Evolutionary conservation across 2,888 invertebrate species (phyloP), one percentile per base, ranked within the genome.

Genomic region (Diloba caeruleocephala): DNA sequence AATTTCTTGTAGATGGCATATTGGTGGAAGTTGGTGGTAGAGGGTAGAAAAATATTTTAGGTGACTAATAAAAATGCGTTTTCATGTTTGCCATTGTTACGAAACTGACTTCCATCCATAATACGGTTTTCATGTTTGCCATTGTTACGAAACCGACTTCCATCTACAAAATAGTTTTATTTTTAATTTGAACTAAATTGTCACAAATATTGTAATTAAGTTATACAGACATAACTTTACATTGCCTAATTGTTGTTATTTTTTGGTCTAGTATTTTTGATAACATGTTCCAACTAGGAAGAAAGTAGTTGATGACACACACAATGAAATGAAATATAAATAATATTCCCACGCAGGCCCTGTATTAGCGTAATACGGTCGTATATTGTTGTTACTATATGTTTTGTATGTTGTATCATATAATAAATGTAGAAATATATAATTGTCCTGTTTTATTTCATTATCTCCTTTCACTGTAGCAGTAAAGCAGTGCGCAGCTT

Each of bases 401-500:
- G 84, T 87, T 87, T 85, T 85, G 78, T 84, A 84, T 87, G 81
- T 86, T 85, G 84, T 84, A 74, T 76, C 74, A 79, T 76, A 76
- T 74, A 82, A 82, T 83, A 82, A 79, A 86, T 73, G 84, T 82
- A 85, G 82, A 76, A 42, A 55, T 53, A 41, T 38, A 38, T 36
- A 17, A 17, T 1, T 7, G 13, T 4, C 3, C n/a, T 17, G 3
- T 32, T 32, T 32, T 9, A 32, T 10, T 19, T 19, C 1, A 10
- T 1, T 28, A 3, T 14, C 9, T 0, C 31, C 8, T n/a, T n/a
- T n/a, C n/a, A n/a, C n/a, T n/a, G n/a, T n/a, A n/a, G n/a, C n/a
- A n/a, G n/a, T n/a, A n/a, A n/a, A n/a, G n/a, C n/a, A n/a, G n/a
- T n/a, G n/a, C n/a, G n/a, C n/a, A n/a, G n/a, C n/a, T n/a, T n/a